A percentile compares a stretch with the other conserved stretches of the same genome.
Evolutionary conservation across 2,888 invertebrate genomes (phyloP).

Genomic region (Tetanocera ferruginea): DNA sequence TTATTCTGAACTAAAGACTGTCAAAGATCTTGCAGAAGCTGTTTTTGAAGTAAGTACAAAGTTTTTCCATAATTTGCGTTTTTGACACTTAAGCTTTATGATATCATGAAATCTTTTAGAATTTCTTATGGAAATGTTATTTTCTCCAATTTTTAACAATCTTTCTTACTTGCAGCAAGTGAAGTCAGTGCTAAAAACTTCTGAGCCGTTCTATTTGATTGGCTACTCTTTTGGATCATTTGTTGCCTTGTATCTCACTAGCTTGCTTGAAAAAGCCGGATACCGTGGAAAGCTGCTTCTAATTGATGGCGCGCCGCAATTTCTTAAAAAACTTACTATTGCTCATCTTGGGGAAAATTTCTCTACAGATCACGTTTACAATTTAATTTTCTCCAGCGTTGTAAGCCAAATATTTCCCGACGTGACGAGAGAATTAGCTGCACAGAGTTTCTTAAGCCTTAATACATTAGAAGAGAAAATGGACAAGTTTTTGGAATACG

Average conservation of each 20-base stretch:
- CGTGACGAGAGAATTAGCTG: slow-evolving; percentile 59
- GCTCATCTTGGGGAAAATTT: slow-evolving; percentile 59
- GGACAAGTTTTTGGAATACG: slow-evolving; percentile 69
- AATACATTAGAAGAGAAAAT: slow-evolving; percentile 75
- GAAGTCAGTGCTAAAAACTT: slow-evolving; percentile 72
- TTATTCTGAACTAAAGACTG: slow-evolving; percentile 55
- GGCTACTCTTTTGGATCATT: slow-evolving; percentile 92
- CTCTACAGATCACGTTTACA: slow-evolving; percentile 62
- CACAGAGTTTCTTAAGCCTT: slow-evolving; percentile 71
- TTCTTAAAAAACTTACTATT: slow-evolving; percentile 72
- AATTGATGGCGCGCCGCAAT: slow-evolving; percentile 86
- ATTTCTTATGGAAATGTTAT: not conserved
- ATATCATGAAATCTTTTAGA: not conserved
- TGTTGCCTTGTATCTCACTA: slow-evolving; percentile 82
- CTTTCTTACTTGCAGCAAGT: slow-evolving; percentile 72
- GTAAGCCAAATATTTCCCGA: slow-evolving; percentile 64
- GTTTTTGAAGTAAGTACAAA: slow-evolving; percentile 57
- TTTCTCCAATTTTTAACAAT: not conserved
- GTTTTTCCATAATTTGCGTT: not conserved
- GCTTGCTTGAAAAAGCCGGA: slow-evolving; percentile 78
- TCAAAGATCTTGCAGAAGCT: slow-evolving; percentile 58
- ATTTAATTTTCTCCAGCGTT: slow-evolving; percentile 60
- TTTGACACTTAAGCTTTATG: not conserved
- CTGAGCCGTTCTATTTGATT: slow-evolving; percentile 79
- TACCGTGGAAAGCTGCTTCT: slow-evolving; percentile 77